Evolutionary conservation across 2,888 invertebrate genomes (phyloP).

Genomic region (Mesorhabditis belari): DNA sequence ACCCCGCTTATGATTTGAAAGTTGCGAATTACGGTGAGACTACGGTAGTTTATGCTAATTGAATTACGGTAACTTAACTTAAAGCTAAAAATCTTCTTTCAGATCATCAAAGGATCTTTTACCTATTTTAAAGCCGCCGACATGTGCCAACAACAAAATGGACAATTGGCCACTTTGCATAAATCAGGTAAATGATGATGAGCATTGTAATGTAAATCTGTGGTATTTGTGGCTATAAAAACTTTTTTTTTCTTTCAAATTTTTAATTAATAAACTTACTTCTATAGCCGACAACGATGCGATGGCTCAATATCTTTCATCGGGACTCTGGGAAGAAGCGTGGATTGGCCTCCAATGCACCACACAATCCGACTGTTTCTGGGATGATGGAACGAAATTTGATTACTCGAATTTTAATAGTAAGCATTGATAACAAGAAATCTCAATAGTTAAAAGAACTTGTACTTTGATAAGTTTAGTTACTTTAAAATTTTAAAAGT

Average conservation of each 20-base stretch:
- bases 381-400: background rate
- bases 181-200: background rate
- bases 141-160: background rate
- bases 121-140: background rate
- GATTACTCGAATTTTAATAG: background rate
- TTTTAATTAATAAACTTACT: background rate
- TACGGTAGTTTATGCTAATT: too few relatives aligned
- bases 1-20: too few relatives aligned
- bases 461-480: too few relatives aligned
- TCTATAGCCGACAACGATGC: background rate
- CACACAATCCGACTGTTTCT: background rate
- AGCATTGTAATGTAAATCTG: too few relatives aligned
- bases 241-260: too few relatives aligned
- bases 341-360: background rate
- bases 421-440: too few relatives aligned
- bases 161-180: background rate
- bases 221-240: too few relatives aligned
- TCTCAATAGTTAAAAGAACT: too few relatives aligned
- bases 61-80: too few relatives aligned
- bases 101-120: background rate
- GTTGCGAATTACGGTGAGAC: too few relatives aligned
- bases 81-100: too few relatives aligned
- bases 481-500: too few relatives aligned
- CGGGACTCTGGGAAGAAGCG: background rate
- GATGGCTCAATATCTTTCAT: background rate